phyloP scores from a whole-genome alignment of 2,888 invertebrate genomes.

The Agrotis exclamationis region DNA sequence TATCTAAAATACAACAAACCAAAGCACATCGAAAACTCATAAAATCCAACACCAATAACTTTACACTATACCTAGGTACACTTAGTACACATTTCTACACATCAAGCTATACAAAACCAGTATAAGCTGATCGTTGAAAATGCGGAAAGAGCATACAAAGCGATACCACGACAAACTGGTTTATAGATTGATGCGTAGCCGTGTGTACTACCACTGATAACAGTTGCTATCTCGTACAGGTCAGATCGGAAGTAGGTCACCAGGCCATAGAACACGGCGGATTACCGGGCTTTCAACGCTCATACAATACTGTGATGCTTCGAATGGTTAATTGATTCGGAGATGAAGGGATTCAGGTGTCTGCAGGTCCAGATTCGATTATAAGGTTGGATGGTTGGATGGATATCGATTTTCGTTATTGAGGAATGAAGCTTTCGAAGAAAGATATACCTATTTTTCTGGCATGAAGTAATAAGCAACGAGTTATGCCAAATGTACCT shows the following conservation, averaged over 20 bases:
- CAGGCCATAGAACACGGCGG: conserved; percentile 40
- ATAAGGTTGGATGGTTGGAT: not conserved
- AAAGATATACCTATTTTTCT: too few relatives aligned
- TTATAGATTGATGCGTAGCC: too few relatives aligned
- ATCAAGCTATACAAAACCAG: too few relatives aligned
- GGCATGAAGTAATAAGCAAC: too few relatives aligned
- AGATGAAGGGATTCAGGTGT: conserved; percentile 29
- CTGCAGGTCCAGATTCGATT: conserved; percentile 11
- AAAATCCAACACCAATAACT: conserved; percentile 6
- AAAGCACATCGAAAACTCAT: not conserved
- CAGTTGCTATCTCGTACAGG: conserved; percentile 49
- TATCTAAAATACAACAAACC: not conserved
- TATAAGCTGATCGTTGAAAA: too few relatives aligned
- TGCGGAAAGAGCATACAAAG: too few relatives aligned
- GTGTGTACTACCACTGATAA: conserved; percentile 54
- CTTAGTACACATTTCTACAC: too few relatives aligned
- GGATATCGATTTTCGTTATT: not conserved
- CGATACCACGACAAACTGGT: too few relatives aligned
- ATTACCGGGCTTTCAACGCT: conserved; percentile 31
- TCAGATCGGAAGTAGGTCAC: conserved; percentile 58
- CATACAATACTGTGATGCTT: conserved; percentile 39
- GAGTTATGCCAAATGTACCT: too few relatives aligned
- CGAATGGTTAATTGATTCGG: conserved; percentile 38
- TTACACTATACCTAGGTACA: not conserved
- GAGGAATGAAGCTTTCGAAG: not conserved